These are phyloP conservation scores for Argentina silus DNA, from an alignment of 2,797 vertebrate genomes.

Conservation along the genomic window DNA sequence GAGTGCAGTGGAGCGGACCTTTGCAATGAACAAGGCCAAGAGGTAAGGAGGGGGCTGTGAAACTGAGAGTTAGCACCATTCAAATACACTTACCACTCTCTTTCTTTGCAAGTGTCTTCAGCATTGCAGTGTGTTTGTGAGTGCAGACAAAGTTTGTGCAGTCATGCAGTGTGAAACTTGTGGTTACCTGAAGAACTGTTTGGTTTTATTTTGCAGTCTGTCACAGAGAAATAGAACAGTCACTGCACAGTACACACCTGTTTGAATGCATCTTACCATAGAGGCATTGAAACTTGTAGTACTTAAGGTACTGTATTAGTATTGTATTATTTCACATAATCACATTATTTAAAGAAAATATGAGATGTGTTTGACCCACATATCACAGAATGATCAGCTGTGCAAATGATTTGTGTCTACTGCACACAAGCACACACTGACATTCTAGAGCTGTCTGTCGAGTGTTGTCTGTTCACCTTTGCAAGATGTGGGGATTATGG, in stretches of 20 bases:
- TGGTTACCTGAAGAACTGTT: constrained; percentile 63
- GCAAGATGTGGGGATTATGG: constrained; percentile 16
- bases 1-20: constrained; percentile 67
- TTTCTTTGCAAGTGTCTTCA: constrained; percentile 34
- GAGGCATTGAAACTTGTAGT: not conserved
- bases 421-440: constrained; percentile 49
- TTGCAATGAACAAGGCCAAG: constrained; percentile 81
- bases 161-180: constrained; percentile 17
- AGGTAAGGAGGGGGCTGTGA: constrained; percentile 66
- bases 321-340: not conserved
- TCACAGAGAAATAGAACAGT: not conserved
- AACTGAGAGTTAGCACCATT: constrained; percentile 28
- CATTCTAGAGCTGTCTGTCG: constrained; percentile 43
- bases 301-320: too few relatives aligned
- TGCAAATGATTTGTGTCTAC: constrained; percentile 57
- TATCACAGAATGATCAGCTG: constrained; percentile 34
- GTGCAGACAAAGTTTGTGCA: not conserved
- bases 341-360: not conserved
- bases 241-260: not conserved
- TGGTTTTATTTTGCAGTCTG: constrained; percentile 32
- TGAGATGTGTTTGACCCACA: constrained; percentile 44
- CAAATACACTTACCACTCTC: constrained; percentile 23
- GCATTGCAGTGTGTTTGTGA: not conserved
- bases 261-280: not conserved
- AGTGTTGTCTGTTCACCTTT: constrained; percentile 34